A percentile compares a stretch with the other conserved stretches of the same genome.
phyloP scores from a whole-genome alignment of 2,113 vertebrate species.

The Falco punctatus region DNA sequence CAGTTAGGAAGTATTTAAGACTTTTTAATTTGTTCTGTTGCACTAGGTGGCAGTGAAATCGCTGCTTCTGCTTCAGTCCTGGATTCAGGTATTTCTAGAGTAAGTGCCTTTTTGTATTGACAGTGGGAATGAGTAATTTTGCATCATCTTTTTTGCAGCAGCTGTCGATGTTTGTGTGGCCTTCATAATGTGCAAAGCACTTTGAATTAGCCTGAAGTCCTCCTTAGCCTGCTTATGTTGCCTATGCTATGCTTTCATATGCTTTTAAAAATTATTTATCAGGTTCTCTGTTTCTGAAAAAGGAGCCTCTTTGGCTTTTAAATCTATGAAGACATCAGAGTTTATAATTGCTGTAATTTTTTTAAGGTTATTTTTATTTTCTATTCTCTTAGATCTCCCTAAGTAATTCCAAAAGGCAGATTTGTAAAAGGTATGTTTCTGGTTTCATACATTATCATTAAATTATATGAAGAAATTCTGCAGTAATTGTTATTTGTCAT shows the following conservation, averaged over 20 bases:
- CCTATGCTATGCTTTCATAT: neutral
- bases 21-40: conserved; percentile 13
- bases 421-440: conserved; percentile 78
- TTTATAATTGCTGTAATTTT: neutral
- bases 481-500: neutral
- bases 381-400: conserved; percentile 68
- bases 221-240: neutral
- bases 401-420: conserved; percentile 65
- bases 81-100: conserved; percentile 61
- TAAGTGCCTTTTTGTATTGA: conserved; percentile 62
- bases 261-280: neutral
- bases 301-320: neutral
- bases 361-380: neutral
- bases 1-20: neutral
- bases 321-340: neutral
- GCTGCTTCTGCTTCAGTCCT: conserved; percentile 37
- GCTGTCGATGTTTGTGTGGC: fast-evolving
- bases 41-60: conserved; percentile 51
- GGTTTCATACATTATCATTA: neutral
- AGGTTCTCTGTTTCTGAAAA: neutral
- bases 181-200: neutral
- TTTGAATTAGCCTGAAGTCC: neutral
- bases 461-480: neutral
- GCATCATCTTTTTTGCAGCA: neutral
- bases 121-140: neutral